Base-by-base conservation (phyloP, 1,140 invertebrate genomes). In the Ridgeia piscesae region DNA sequence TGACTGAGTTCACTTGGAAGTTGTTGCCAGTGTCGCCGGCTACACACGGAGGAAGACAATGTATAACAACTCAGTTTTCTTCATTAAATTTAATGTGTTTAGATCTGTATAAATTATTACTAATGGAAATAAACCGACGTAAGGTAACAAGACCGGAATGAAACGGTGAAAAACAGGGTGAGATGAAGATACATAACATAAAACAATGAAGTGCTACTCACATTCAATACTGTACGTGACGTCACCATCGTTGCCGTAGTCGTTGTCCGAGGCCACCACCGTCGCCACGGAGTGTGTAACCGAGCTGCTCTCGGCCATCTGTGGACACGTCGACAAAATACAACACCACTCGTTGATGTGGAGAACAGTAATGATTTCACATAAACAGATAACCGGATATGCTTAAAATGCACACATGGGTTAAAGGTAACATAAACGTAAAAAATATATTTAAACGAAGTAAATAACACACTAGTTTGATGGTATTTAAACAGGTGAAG, bases 241-340 rank as follows among this genome's bases (percentile, higher is more conserved):
- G 88, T 94, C 92, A 50, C 95, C 95, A 6, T 92, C 48, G n/a
- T 31, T 34, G 17, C 90, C 90, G 91, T 35, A 88, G 92, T 95
- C 94, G 92, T 95, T 97, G 50, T 97, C 95, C 2, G 92, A 89
- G 42, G 92, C 92, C 21, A 34, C 33, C 34, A 92, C 92, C 0
- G 88, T 34, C 31, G 35, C 77, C 77, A 89, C 91, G 0, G 34
- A 34, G 91, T 34, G 35, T 31, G 33, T 34, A 0, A 48, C 91
- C 8, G 33, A 14, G 35, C 89, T 89, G 89, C 31, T 34, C 89
- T 89, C 89, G 34, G 89, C 33, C 0, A 89, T 9, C 89, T 89
- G 0, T 21, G 48, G 8, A 21, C 8, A 50, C 21, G 21, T 50
- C 0, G 21, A 50, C 8, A 50, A 50, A n/a, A n/a, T n/a, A n/a